These are phyloP conservation scores for Cettia cetti DNA, from an alignment of 2,113 vertebrate genomes.

Conservation along the genomic window DNA sequence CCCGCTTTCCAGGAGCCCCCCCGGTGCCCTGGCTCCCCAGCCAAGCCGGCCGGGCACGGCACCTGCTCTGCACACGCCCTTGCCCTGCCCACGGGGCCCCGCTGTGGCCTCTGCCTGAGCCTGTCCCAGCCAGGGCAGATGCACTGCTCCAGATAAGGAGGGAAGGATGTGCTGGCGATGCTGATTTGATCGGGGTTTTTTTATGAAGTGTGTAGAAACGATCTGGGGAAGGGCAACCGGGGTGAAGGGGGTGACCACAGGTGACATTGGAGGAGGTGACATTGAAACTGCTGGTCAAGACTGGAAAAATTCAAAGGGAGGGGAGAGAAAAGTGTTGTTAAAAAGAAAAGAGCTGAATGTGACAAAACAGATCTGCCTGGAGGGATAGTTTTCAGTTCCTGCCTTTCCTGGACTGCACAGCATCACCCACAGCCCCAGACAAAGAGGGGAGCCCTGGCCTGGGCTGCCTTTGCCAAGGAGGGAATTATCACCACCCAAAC, in stretches of 20 bases:
- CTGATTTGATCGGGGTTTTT: accelerated
- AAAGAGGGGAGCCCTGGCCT: background rate
- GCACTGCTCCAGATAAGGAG: background rate
- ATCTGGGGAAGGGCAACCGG: background rate
- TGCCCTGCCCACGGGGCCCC: accelerated
- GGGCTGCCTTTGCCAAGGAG: background rate
- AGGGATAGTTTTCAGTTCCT: background rate
- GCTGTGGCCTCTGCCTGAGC: background rate
- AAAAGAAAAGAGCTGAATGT: background rate
- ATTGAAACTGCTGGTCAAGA: background rate
- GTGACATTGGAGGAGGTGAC: background rate
- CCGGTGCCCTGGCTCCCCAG: background rate
- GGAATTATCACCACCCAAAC: accelerated
- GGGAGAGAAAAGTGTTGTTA: background rate
- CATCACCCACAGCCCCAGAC: background rate
- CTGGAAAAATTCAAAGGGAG: background rate
- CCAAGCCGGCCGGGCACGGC: background rate
- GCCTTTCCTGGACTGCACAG: background rate
- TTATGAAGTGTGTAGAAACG: background rate
- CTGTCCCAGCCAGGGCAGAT: background rate
- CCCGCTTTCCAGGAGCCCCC: background rate
- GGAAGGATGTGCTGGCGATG: accelerated
- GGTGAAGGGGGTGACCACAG: background rate
- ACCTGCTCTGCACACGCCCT: background rate
- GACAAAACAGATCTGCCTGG: background rate